Conservation (phyloP, 2,797 vertebrate species). For the Channallabes apus region DNA sequence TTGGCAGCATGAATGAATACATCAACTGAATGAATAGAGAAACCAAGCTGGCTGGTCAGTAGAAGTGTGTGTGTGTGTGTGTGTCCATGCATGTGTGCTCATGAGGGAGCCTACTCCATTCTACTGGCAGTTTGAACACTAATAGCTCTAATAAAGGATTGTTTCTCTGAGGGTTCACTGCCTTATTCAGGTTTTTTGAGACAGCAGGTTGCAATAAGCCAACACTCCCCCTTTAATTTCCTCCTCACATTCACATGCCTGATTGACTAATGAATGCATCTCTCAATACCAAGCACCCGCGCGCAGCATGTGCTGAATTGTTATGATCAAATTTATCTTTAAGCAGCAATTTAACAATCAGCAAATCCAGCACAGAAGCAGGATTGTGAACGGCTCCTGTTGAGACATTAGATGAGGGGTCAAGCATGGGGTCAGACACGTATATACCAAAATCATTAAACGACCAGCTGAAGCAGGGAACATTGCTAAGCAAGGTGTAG, state of each 20-base stretch:
- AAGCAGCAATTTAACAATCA: slow-evolving; percentile 88
- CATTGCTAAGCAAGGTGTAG: not conserved
- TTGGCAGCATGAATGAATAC: slow-evolving; percentile 26
- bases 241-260: slow-evolving; percentile 83
- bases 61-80: slow-evolving; percentile 44
- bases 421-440: slow-evolving; percentile 66
- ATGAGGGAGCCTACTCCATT: slow-evolving; percentile 36
- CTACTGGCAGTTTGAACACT: slow-evolving; percentile 71
- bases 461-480: not conserved
- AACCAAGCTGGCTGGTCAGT: slow-evolving; percentile 14
- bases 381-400: slow-evolving; percentile 72
- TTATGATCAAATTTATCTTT: slow-evolving; percentile 84
- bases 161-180: slow-evolving; percentile 81
- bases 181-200: slow-evolving; percentile 89
- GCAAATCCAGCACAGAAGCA: slow-evolving; percentile 78
- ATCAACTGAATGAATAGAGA: not conserved
- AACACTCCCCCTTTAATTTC: slow-evolving; percentile 86
- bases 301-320: slow-evolving; percentile 73
- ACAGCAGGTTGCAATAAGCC: slow-evolving; percentile 83
- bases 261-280: slow-evolving; percentile 85
- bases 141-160: slow-evolving; percentile 92
- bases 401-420: slow-evolving; percentile 43
- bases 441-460: slow-evolving; percentile 70
- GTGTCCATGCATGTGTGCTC: slow-evolving; percentile 38
- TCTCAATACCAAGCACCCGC: slow-evolving; percentile 42